Conservation (phyloP, 2,797 vertebrate species). For the Simalia tracyae region DNA sequence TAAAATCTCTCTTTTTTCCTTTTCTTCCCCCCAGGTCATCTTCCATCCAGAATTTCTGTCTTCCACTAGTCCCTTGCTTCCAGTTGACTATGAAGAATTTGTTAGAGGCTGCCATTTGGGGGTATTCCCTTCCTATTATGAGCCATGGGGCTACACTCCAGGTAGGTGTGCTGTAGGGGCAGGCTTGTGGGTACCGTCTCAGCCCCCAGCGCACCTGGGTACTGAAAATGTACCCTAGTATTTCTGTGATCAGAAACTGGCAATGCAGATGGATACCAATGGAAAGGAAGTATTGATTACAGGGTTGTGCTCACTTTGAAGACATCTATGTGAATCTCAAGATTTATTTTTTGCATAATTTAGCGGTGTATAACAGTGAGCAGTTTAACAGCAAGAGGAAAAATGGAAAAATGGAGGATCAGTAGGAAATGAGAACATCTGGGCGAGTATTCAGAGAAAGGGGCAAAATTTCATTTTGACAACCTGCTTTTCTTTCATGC, state of each 20-base stretch:
- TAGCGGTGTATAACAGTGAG: neutral
- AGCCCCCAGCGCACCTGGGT: neutral
- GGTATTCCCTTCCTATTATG: slow-evolving; percentile 94
- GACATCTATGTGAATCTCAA: too few relatives aligned
- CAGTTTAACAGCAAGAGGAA: neutral
- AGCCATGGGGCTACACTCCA: slow-evolving; percentile 97
- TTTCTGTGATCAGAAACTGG: neutral
- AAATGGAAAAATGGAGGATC: neutral
- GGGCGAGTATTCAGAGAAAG: neutral
- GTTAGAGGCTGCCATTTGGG: slow-evolving; percentile 92
- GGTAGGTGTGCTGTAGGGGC: slow-evolving; percentile 62
- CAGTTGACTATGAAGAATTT: slow-evolving; percentile 96
- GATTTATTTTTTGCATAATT: neutral
- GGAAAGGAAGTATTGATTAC: too few relatives aligned
- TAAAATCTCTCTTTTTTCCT: neutral
- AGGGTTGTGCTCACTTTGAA: neutral
- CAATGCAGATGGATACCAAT: neutral
- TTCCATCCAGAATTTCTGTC: slow-evolving; percentile 96
- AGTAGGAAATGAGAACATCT: neutral
- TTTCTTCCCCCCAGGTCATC: slow-evolving; percentile 78
- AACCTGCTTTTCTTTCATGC: neutral
- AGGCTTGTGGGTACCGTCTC: neutral
- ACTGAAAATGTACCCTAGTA: neutral
- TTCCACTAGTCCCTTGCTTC: slow-evolving; percentile 91
- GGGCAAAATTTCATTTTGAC: neutral